These are phyloP conservation scores for Tipula confusa DNA, from an alignment of 2,888 invertebrate genomes.

Conservation along the genomic window DNA sequence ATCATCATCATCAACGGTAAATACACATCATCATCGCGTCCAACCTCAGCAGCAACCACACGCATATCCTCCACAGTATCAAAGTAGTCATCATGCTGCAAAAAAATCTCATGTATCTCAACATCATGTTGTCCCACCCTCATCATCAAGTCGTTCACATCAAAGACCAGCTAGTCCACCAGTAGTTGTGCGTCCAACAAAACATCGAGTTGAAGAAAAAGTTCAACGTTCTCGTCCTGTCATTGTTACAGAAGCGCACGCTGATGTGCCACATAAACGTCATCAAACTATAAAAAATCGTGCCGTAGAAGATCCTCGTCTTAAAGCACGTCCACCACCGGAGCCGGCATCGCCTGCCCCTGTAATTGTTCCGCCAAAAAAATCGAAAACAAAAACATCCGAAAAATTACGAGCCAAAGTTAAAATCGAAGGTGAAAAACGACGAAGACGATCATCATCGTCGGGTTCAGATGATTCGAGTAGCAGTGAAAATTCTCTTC, in stretches of 20 bases:
- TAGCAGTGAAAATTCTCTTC: constrained; percentile 53
- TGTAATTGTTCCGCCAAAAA: constrained; percentile 44
- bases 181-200: constrained; percentile 37
- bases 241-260: not conserved
- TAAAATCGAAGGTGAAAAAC: constrained; percentile 50
- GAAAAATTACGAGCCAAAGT: constrained; percentile 49
- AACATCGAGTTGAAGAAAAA: constrained; percentile 44
- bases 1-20: constrained; percentile 38
- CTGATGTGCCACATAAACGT: constrained; percentile 13
- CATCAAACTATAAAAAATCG: constrained; percentile 27
- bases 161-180: constrained; percentile 45
- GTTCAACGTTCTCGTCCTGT: constrained; percentile 33
- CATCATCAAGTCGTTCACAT: constrained; percentile 20
- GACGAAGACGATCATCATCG: constrained; percentile 53
- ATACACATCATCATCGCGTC: constrained; percentile 36
- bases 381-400: constrained; percentile 49
- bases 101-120: not conserved
- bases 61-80: constrained; percentile 27
- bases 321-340: constrained; percentile 52
- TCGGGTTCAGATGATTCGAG: constrained; percentile 62
- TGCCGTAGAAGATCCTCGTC: constrained; percentile 57
- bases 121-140: constrained; percentile 30
- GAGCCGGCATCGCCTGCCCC: constrained; percentile 53
- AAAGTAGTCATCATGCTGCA: not conserved
- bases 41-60: constrained; percentile 32